Percentiles rank a stretch among this genome's conserved stretches.
Conservation (phyloP, 2,113 vertebrate species). For the Etheostoma cragini region DNA sequence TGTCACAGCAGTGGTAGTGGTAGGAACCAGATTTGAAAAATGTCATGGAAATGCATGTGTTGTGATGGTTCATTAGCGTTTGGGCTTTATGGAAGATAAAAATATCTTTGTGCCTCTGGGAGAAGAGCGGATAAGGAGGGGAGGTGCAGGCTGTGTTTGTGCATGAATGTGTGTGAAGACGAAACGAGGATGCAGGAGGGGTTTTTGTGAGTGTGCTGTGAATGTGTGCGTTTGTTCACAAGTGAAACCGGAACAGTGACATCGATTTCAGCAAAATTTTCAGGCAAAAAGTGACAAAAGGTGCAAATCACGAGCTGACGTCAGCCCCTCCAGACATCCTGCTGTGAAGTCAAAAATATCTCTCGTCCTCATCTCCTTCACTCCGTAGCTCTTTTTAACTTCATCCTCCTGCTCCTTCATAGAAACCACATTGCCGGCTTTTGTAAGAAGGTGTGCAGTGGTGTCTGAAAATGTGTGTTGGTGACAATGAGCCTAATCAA, state of each 20-base stretch:
- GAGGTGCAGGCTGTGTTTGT: slow-evolving; percentile 32
- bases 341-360: slow-evolving; percentile 64
- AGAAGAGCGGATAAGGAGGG: slow-evolving; percentile 48
- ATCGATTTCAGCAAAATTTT: slow-evolving; percentile 10
- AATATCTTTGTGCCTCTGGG: slow-evolving; percentile 77
- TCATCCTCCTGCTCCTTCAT: slow-evolving; percentile 17
- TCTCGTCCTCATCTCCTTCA: slow-evolving; percentile 30
- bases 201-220: background rate
- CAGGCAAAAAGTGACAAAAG: slow-evolving; percentile 37
- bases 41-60: slow-evolving; percentile 63
- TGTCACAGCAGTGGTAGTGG: slow-evolving; percentile 20
- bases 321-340: slow-evolving; percentile 41
- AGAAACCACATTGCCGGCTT: slow-evolving; percentile 27
- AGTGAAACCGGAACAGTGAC: background rate
- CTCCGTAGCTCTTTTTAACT: slow-evolving; percentile 6
- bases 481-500: background rate
- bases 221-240: background rate
- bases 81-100: slow-evolving; percentile 72
- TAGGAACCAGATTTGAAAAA: slow-evolving; percentile 35
- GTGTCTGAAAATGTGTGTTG: background rate
- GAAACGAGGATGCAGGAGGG: slow-evolving; percentile 26
- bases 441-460: background rate
- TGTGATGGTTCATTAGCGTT: slow-evolving; percentile 75
- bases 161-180: slow-evolving; percentile 16
- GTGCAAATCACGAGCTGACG: slow-evolving; percentile 39